Evolutionary conservation across 2,797 vertebrate species (phyloP).

Genomic region (Iguana delicatissima): DNA sequence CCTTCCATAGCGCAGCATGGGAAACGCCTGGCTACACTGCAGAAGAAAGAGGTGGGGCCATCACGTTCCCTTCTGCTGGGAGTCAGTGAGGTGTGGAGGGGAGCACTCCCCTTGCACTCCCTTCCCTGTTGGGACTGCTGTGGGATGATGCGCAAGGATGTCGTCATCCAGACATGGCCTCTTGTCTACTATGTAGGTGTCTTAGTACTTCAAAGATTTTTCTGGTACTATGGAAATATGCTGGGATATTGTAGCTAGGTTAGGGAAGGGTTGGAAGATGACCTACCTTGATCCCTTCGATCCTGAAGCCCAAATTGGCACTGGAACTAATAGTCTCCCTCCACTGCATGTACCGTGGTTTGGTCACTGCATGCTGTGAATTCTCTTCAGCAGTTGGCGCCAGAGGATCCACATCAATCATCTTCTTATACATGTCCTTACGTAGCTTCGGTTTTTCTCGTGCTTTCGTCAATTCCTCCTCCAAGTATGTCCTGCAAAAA

Average conservation of each 20-base stretch:
- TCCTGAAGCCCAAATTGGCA: slow-evolving; percentile 95
- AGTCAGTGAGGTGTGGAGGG: no score
- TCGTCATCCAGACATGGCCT: no score
- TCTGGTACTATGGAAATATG: slow-evolving; percentile 5
- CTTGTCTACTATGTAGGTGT: not conserved
- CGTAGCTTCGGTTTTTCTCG: slow-evolving; percentile 93
- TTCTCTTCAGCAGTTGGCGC: slow-evolving; percentile 93
- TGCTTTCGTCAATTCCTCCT: slow-evolving; percentile 95
- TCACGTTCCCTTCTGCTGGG: no score
- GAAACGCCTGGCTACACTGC: no score
- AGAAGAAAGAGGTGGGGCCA: no score
- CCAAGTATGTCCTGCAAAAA: slow-evolving; percentile 91
- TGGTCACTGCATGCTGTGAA: slow-evolving; percentile 89
- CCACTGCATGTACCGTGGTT: slow-evolving; percentile 99
- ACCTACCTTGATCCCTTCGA: slow-evolving; percentile 97
- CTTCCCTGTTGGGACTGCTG: no score
- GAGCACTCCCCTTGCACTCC: no score
- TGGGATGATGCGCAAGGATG: no score
- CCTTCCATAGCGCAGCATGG: no score
- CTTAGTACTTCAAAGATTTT: not conserved
- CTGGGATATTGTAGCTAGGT: not conserved
- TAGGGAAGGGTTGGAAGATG: not conserved
- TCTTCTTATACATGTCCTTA: slow-evolving; percentile 97
- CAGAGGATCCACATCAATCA: slow-evolving; percentile 93
- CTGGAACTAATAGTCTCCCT: slow-evolving; percentile 97